These are phyloP conservation scores for Cydia strobilella DNA, from an alignment of 1,140 invertebrate species.

Conservation along the genomic window DNA sequence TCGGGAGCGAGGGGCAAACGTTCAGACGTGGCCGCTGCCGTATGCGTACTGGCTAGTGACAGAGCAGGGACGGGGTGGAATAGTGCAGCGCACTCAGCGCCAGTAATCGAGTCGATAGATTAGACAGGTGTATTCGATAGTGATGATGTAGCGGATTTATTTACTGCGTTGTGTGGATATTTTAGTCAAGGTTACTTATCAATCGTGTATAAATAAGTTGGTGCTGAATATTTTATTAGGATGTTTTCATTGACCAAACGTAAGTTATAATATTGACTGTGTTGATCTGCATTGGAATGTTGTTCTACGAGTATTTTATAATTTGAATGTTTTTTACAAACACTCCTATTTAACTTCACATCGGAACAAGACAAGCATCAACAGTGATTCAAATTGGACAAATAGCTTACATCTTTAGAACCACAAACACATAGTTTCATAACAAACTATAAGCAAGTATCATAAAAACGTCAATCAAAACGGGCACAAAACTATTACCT, in stretches of 20 bases:
- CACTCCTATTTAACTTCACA: neutral
- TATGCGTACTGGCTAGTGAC: conserved; percentile 63
- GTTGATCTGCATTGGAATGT: neutral
- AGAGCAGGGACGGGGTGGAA: conserved; percentile 51
- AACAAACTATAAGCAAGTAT: neutral
- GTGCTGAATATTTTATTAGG: neutral
- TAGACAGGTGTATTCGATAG: conserved; percentile 39
- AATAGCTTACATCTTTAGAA: neutral
- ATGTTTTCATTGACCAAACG: neutral
- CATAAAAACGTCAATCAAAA: neutral
- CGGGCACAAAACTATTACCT: neutral
- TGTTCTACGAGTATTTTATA: too few species aligned
- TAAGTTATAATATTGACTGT: neutral
- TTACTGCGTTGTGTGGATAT: neutral
- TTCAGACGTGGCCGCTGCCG: conserved; percentile 47
- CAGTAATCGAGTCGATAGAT: conserved; percentile 66
- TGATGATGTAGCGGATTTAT: neutral
- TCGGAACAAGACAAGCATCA: neutral
- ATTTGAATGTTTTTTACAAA: too few species aligned
- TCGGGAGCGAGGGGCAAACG: conserved; percentile 53
- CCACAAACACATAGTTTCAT: neutral
- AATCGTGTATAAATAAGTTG: conserved; percentile 1
- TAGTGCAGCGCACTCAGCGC: conserved; percentile 68
- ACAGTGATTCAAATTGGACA: neutral
- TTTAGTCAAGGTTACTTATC: neutral